Base-by-base conservation (phyloP, 1,140 invertebrate species). In the Cyclina sinensis region DNA sequence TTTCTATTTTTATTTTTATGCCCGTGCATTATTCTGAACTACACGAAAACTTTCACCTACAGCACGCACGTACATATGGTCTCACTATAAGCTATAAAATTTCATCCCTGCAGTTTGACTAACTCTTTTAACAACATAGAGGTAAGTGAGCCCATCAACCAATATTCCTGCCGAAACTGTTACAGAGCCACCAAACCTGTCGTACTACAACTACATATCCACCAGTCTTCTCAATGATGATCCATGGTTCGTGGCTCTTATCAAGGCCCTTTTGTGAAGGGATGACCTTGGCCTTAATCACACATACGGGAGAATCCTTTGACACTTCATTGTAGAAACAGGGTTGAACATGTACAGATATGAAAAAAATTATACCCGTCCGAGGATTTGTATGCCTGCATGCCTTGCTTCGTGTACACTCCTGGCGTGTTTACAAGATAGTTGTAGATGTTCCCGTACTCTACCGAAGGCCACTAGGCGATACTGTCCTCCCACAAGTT, bases 401-500 rank as follows among this genome's bases (percentile, higher is more conserved):
- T 0, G 0, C 24, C 35, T 2, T 82, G 57, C 12, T 7, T 54
- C 14, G 80, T 82, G 59, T 82, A 82, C 2, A 68, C 0, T 16
- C 80, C 80, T 18, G 80, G 80, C 0, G 32, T 43, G 39, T 82
- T 62, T 68, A 82, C 27, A 7, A 82, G 30, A 37, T 82, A 82
- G 21, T 11, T 65, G 11, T 39, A 65, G 7, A 82, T 82, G 43
- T 82, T 21, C 11, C n/a, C 24, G 62, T 32, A 68, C n/a, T 2
- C 2, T 30, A 68, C 62, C 5, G 3, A 1, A 7, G 62, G 62
- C 62, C 62, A 68, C 32, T 68, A 30, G 11, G 3, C 18, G 9
- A 68, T 27, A 18, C 14, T 32, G 18, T 68, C 18, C 9, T 7
- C 62, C 62, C 62, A 68, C n/a, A n/a, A n/a, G n/a, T n/a, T n/a